A percentile compares a stretch with the other conserved stretches of the same genome.
These are phyloP conservation scores for Macroglossus sobrinus DNA, from an alignment of 2,113 vertebrate genomes.

Conservation along the genomic window DNA sequence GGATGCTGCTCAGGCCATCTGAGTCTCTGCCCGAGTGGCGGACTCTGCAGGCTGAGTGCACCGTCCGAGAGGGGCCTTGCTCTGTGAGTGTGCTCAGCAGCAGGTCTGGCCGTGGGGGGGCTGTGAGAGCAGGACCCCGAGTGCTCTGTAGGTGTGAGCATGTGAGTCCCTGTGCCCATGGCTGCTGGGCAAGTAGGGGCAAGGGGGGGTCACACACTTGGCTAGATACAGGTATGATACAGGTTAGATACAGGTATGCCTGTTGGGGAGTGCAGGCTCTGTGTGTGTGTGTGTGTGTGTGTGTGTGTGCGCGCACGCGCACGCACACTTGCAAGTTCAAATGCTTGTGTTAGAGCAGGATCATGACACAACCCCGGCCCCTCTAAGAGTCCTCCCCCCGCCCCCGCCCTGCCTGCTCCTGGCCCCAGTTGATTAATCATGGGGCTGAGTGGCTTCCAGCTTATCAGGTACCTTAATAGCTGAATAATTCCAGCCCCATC, in stretches of 20 bases:
- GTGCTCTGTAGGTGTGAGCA: not conserved
- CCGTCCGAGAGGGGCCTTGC: not conserved
- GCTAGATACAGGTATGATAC: not conserved
- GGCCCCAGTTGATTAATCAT: conserved; percentile 82
- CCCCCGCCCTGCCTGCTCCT: conserved; percentile 47
- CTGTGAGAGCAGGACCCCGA: not conserved
- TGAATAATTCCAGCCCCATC: conserved; percentile 83
- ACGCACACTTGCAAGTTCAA: not conserved
- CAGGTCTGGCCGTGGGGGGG: not conserved
- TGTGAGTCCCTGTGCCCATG: not conserved
- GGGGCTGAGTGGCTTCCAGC: conserved; percentile 78
- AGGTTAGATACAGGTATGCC: not conserved
- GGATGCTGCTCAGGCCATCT: not conserved
- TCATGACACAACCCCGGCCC: conserved; percentile 8
- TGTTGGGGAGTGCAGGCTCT: not conserved
- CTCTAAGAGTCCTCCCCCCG: not conserved
- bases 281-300: not conserved
- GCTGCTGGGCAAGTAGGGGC: not conserved
- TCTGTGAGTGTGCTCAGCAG: not conserved
- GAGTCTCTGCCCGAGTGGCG: not conserved
- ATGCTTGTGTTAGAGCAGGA: not conserved
- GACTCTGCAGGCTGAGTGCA: not conserved
- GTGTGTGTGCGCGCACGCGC: rapidly evolving
- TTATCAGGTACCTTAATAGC: conserved; percentile 85
- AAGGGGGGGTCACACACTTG: not conserved